A percentile compares a stretch with the other conserved stretches of the same genome.
Evolutionary conservation across 1,140 invertebrate species (phyloP).

Genomic region (Drosophila sechellia): DNA sequence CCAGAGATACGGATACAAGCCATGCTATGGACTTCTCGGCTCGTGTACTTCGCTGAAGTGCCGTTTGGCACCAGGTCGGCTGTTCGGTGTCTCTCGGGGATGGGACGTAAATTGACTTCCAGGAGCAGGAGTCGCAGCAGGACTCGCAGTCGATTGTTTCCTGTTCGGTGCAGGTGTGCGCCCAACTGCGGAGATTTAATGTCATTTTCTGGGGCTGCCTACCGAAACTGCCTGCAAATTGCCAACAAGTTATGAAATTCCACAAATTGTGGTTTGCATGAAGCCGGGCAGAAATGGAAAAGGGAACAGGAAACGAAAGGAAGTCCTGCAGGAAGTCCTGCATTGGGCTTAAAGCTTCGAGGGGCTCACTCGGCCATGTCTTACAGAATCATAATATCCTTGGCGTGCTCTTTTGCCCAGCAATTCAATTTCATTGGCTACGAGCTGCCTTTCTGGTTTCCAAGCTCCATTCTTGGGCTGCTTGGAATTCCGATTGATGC

Average conservation of each 20-base stretch:
- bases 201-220: constrained; percentile 30
- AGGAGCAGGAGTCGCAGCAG: constrained; percentile 6
- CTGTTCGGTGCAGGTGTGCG: constrained; percentile 35
- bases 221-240: constrained; percentile 25
- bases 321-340: constrained; percentile 23
- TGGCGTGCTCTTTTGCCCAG: constrained; percentile 26
- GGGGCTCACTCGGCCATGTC: constrained; percentile 13
- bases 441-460: constrained; percentile 17
- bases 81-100: constrained; percentile 26
- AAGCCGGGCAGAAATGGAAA: too few species aligned
- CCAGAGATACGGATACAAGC: constrained; percentile 3
- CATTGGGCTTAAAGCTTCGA: constrained; percentile 26
- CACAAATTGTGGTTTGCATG: constrained; percentile 43
- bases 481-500: constrained; percentile 56
- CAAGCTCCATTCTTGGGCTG: constrained; percentile 17
- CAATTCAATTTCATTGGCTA: constrained; percentile 26
- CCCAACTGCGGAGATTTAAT: constrained; percentile 32
- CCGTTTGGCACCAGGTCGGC: constrained; percentile 40
- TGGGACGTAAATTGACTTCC: constrained; percentile 46
- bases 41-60: constrained; percentile 66
- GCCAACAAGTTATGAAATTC: constrained; percentile 52
- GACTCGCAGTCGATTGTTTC: constrained; percentile 1
- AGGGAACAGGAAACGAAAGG: constrained; percentile 8
- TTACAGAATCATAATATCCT: constrained; percentile 37
- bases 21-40: constrained; percentile 11